These are phyloP conservation scores for Drosophila dunni DNA, from an alignment of 1,140 invertebrate genomes.

Conservation along the genomic window DNA sequence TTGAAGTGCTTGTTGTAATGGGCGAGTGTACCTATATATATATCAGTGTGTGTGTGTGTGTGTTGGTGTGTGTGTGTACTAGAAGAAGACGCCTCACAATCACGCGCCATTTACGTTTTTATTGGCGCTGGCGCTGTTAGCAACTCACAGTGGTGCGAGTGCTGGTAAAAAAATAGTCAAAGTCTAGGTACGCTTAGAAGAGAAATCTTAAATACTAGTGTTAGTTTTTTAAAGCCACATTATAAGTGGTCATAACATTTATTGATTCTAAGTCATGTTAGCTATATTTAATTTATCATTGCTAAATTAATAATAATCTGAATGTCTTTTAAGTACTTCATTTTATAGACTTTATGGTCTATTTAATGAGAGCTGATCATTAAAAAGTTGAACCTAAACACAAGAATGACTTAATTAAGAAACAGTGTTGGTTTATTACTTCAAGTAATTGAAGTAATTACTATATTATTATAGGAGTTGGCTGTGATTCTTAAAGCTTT, in stretches of 20 bases:
- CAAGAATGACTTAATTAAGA: no score
- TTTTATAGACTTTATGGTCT: no score
- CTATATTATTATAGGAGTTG: background rate
- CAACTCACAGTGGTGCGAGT: constrained; percentile 50
- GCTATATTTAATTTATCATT: no score
- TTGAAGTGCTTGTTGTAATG: constrained; percentile 79
- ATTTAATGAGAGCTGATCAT: no score
- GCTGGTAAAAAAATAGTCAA: background rate
- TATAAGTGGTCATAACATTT: no score
- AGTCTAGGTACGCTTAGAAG: background rate
- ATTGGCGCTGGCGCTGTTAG: constrained; percentile 63
- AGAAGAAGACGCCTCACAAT: constrained; percentile 66
- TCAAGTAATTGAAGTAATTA: background rate
- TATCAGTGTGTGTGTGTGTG: constrained; percentile 3
- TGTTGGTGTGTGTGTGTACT: constrained; percentile 28
- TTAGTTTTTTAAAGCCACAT: no score
- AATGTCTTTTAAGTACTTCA: no score
- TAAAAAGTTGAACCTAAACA: no score
- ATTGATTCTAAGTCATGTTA: no score
- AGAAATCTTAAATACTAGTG: no score
- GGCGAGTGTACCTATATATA: constrained; percentile 22
- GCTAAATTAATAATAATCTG: no score
- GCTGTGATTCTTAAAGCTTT: background rate
- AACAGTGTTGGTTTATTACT: no score
- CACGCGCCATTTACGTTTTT: constrained; percentile 77